These are phyloP conservation scores for Murina feae DNA, from an alignment of 2,113 vertebrate genomes.

Conservation along the genomic window DNA sequence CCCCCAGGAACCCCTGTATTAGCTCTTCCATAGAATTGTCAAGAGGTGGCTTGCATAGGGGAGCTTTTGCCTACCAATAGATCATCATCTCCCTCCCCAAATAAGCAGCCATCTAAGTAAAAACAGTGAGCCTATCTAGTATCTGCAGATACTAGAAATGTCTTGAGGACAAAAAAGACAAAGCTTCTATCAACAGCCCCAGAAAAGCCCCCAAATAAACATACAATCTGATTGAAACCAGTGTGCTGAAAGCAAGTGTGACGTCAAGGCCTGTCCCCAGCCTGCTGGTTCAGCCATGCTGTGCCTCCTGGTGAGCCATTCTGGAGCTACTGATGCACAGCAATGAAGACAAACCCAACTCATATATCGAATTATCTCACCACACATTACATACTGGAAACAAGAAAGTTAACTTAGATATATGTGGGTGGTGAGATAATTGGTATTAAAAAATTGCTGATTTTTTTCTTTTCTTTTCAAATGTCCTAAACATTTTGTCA, in stretches of 20 bases:
- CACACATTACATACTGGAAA: neutral
- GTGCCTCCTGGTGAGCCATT: neutral
- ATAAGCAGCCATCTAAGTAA: neutral
- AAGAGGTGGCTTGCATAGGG: neutral
- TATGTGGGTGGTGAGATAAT: neutral
- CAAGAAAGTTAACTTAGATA: neutral
- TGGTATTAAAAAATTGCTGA: neutral
- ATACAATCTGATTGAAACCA: neutral
- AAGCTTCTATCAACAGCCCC: neutral
- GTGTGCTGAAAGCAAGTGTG: neutral
- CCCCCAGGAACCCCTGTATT: neutral
- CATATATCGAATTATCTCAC: neutral
- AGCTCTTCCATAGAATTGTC: neutral
- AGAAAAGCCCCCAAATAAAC: neutral
- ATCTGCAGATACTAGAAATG: neutral
- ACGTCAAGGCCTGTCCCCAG: neutral
- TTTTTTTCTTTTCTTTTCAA: neutral
- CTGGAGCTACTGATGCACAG: neutral
- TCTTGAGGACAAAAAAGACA: neutral
- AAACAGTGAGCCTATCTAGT: neutral
- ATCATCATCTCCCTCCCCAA: neutral
- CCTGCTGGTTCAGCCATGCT: neutral
- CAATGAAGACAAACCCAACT: neutral
- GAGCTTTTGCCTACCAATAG: neutral
- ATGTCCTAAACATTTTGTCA: neutral